Base-by-base conservation (phyloP, 1,140 invertebrate species). In the Polyergus mexicanus region DNA sequence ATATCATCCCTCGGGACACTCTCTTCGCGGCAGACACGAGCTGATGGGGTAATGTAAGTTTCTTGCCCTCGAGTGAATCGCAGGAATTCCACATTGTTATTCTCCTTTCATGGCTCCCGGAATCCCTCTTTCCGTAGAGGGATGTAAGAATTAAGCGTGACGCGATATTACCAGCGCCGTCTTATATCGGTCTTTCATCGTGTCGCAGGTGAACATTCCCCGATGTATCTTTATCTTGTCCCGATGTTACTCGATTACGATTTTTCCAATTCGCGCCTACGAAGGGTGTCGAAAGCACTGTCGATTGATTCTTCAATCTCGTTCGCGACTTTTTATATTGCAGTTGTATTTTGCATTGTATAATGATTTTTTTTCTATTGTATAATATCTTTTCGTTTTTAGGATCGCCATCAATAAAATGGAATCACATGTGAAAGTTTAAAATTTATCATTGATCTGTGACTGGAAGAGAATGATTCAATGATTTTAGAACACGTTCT, bases 51-150 rank as follows among this genome's bases (percentile, higher is more conserved):
- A 76, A 76, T 75, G 72, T 85, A 68, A 78, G 84, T 38, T 78
- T 68, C 74, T 86, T 65, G 58, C 62, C 76, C 89, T 87, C 81
- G 81, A 77, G 47, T 62, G 85, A 86, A 77, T 86, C 56, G 76
- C 65, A 81, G 88, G 86, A 90, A 89, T 90, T 89, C 68, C 65
- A 89, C 86, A 75, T 63, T 88, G 88, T 89, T 89, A 84, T 78
- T 77, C 87, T 86, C 80, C 87, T 86, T 76, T 69, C 87, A 60
- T 77, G 47, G 84, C 54, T 7, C 41, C 5, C 66, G 65, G 62
- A 47, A 62, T 75, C 32, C 38, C 38, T 71, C 58, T 16, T 47
- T 28, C 19, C 44, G 44, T n/a, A 66, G 13, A 44, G 44, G 60
- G 54, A 83, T 19, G 63, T 28, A 32, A 56, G n/a, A 78, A 54